Conservation (phyloP, 2,113 vertebrate genomes). For the Alexandromys fortis region DNA sequence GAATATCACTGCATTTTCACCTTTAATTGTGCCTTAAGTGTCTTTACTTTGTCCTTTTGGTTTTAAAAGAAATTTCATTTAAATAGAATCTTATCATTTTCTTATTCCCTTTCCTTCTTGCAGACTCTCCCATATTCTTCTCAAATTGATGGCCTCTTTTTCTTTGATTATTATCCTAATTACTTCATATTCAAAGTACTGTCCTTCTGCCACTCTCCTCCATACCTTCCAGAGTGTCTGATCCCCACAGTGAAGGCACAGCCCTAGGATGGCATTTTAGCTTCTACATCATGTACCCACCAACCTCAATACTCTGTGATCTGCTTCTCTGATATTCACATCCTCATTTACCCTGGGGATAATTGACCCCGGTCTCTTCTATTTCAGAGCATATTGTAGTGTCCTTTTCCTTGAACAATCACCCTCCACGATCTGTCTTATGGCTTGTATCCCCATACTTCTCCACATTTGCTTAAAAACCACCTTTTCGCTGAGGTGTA, state of each 20-base stretch:
- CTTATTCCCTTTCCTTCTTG: too few relatives aligned
- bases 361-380: rapidly evolving
- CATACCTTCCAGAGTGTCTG: background rate
- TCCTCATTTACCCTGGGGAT: rapidly evolving
- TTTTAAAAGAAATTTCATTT: background rate
- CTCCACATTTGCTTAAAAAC: background rate
- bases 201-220: too few relatives aligned
- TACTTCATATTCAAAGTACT: background rate
- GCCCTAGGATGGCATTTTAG: background rate
- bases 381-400: rapidly evolving
- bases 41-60: background rate
- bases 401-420: background rate
- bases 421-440: background rate
- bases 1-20: too few relatives aligned
- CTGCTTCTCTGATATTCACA: background rate
- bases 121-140: too few relatives aligned
- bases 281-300: rapidly evolving
- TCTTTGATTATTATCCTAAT: background rate
- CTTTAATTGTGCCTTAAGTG: background rate
- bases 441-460: background rate
- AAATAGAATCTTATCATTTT: background rate
- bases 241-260: background rate
- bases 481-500: background rate
- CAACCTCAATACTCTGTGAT: background rate
- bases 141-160: too few relatives aligned